These are phyloP conservation scores for Emydocephalus ijimae DNA, from an alignment of 2,113 vertebrate species.

Conservation along the genomic window DNA sequence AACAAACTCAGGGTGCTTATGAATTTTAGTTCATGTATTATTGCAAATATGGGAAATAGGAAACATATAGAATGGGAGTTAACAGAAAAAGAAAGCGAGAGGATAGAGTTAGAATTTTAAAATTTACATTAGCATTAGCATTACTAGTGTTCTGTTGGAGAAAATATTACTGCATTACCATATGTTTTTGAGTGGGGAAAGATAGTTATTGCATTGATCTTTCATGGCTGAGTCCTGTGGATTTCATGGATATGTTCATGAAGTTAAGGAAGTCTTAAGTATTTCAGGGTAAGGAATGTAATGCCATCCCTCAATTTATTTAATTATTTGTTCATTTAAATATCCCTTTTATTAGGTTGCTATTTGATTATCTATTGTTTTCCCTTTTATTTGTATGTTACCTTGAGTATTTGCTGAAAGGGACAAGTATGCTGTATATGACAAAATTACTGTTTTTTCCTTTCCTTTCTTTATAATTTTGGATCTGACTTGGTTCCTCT, in stretches of 20 bases:
- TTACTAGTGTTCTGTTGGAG: not conserved
- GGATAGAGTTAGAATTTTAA: slow-evolving; percentile 9
- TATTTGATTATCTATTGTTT: not conserved
- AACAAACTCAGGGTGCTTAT: slow-evolving; percentile 56
- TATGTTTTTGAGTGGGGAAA: not conserved
- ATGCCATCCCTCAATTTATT: not conserved
- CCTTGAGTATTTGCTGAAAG: slow-evolving; percentile 3
- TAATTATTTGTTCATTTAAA: not conserved
- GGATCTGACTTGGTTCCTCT: not conserved
- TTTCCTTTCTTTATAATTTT: not conserved
- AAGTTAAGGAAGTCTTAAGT: not conserved
- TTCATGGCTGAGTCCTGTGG: not conserved
- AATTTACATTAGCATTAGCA: slow-evolving; percentile 5
- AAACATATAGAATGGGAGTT: slow-evolving; percentile 55
- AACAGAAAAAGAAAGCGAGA: slow-evolving; percentile 40
- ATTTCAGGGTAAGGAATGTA: not conserved
- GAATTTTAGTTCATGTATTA: slow-evolving; percentile 54
- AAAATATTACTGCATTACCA: not conserved
- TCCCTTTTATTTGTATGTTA: not conserved
- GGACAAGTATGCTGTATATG: too few relatives aligned
- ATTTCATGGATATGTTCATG: not conserved
- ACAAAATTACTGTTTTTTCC: not conserved
- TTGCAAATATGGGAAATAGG: slow-evolving; percentile 57
- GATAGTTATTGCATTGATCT: not conserved
- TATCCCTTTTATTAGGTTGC: not conserved